Evolutionary conservation across 2,113 vertebrate species (phyloP).

Genomic region (Oreochromis aureus): DNA sequence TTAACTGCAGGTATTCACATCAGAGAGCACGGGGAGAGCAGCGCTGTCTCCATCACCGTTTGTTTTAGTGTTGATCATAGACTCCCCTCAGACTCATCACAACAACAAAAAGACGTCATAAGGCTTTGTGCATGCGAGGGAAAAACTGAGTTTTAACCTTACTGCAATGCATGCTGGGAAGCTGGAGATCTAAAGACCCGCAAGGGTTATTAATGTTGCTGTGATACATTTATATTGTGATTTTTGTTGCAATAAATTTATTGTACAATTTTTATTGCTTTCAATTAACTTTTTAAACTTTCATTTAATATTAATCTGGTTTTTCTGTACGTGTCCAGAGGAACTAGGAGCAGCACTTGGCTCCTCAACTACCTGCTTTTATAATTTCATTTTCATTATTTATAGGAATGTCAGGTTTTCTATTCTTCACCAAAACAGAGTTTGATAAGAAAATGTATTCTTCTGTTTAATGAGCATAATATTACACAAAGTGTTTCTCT

Average conservation of each 20-base stretch:
- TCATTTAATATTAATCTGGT: neutral
- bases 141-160: neutral
- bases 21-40: neutral
- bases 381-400: neutral
- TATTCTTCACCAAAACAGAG: neutral
- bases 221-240: neutral
- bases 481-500: neutral
- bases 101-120: neutral
- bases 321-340: accelerated
- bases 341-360: neutral
- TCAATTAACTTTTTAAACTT: neutral
- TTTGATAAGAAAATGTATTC: neutral
- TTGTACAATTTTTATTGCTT: neutral
- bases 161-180: constrained; percentile 2
- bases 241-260: neutral
- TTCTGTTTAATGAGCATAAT: neutral
- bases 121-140: neutral
- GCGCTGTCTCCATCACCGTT: neutral
- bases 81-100: neutral
- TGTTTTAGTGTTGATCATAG: neutral
- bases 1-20: neutral
- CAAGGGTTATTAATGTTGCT: neutral
- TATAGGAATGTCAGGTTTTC: neutral
- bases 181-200: neutral
- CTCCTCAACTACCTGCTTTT: neutral